Conservation (phyloP, 2,113 vertebrate species). For the zebrafish (Danio rerio) region GRCz12tu NC_133191.1:52614501-52615000, state of each 20-base stretch:
- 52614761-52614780: background rate
- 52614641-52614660: too few species aligned
- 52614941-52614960: constrained; percentile 26
- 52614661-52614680: background rate
- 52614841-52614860: too few species aligned
- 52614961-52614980: constrained; percentile 41
- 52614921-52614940: background rate
- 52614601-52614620: too few species aligned
- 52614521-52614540: background rate
- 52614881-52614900: background rate
- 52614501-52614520: background rate
- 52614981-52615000: constrained; percentile 43
- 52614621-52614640: too few species aligned
- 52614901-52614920: background rate
- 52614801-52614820: background rate
- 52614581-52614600: too few species aligned
- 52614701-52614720: background rate
- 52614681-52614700: background rate
- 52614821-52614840: too few species aligned
- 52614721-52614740: background rate
- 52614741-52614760: background rate
- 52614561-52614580: too few species aligned
- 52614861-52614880: background rate
- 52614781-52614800: background rate
- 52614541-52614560: too few species aligned